phyloP scores from a whole-genome alignment of 2,797 vertebrate species.

The Cyclopterus lumpus region DNA sequence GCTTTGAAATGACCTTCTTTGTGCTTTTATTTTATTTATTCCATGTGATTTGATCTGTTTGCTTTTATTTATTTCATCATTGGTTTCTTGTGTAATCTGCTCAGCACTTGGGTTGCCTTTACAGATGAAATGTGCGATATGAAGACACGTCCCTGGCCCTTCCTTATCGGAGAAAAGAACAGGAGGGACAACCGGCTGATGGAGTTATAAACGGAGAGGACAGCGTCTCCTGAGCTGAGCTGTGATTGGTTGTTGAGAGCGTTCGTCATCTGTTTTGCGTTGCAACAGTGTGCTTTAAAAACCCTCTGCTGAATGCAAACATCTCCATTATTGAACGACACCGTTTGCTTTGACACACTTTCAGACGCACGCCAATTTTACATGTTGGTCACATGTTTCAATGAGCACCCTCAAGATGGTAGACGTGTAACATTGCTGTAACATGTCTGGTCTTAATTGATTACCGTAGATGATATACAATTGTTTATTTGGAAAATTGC shows the following conservation, averaged over 20 bases:
- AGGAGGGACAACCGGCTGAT: constrained; percentile 1
- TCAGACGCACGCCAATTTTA: not conserved
- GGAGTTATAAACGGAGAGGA: not conserved
- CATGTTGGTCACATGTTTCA: not conserved
- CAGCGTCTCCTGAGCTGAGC: not conserved
- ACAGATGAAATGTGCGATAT: not conserved
- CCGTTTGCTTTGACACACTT: too few species aligned
- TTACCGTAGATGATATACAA: too few species aligned
- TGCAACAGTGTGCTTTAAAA: not conserved
- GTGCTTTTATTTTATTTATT: not conserved
- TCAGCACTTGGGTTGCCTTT: not conserved
- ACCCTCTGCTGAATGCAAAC: not conserved
- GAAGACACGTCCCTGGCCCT: not conserved
- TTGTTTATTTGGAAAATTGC: too few species aligned
- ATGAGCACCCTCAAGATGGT: not conserved
- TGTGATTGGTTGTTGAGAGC: not conserved
- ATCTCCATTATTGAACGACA: not conserved
- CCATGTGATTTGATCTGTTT: not conserved
- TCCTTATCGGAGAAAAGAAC: constrained; percentile 13
- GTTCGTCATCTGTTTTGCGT: not conserved
- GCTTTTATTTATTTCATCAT: not conserved
- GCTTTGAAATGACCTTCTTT: not conserved
- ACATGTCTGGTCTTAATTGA: not conserved
- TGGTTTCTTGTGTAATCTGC: not conserved
- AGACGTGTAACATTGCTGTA: not conserved